Evolutionary conservation across 2,888 invertebrate species (phyloP).

Genomic region (Polydrusus pterygomalis): DNA sequence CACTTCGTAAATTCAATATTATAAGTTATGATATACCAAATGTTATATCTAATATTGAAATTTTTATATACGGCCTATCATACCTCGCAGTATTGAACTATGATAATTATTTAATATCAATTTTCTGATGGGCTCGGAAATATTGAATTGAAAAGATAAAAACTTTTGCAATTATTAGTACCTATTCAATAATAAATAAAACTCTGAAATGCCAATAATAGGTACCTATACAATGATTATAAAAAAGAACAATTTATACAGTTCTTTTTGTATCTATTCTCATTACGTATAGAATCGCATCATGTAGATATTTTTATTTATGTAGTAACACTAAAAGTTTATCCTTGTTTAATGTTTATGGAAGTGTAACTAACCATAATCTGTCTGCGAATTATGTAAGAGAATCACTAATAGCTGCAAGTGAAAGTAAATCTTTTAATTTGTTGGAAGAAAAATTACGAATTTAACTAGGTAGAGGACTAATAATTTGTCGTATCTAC

Average conservation of each 20-base stretch:
- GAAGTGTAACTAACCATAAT: slow-evolving; percentile 40
- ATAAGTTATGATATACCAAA: too few relatives aligned
- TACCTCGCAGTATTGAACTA: too few relatives aligned
- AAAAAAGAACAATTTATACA: background rate
- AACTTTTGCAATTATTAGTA: too few relatives aligned
- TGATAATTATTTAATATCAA: too few relatives aligned
- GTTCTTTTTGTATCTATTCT: background rate
- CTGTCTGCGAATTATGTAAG: slow-evolving; percentile 41
- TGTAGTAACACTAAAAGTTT: slow-evolving; percentile 21
- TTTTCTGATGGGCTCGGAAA: too few relatives aligned
- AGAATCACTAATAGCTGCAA: slow-evolving; percentile 38
- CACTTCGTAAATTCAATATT: too few relatives aligned
- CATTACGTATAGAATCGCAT: slow-evolving; percentile 14
- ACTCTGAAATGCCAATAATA: too few relatives aligned
- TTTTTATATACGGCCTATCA: too few relatives aligned
- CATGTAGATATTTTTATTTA: slow-evolving; percentile 17
- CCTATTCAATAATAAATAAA: too few relatives aligned
- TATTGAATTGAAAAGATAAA: too few relatives aligned
- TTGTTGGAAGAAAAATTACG: slow-evolving; percentile 2
- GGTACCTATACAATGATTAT: too few relatives aligned
- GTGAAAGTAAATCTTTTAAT: slow-evolving; percentile 43
- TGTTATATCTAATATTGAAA: too few relatives aligned
- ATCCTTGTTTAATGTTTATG: slow-evolving; percentile 41
- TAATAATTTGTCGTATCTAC: background rate
- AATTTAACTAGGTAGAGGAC: background rate